Evolutionary conservation across 2,888 invertebrate species (phyloP).

Genomic region (Rapana venosa): DNA sequence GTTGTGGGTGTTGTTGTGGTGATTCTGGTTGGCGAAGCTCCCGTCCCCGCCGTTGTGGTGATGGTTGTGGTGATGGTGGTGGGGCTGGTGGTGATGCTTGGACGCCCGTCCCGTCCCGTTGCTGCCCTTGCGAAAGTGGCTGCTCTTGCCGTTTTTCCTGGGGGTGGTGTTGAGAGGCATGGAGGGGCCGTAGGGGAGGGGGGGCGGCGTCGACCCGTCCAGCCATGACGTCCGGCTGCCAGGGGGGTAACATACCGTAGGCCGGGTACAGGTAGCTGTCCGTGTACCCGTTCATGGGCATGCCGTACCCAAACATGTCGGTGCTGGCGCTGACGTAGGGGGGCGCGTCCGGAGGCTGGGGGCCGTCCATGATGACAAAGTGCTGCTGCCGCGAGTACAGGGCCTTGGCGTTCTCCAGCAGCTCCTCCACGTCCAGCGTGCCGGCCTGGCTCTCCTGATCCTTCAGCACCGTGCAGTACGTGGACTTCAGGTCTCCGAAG

Average conservation of each 20-base stretch:
- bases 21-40: slow-evolving; percentile 3
- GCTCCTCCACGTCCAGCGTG: slow-evolving; percentile 65
- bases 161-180: neutral
- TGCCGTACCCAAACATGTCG: neutral
- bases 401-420: slow-evolving; percentile 61
- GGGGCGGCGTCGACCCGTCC: slow-evolving; percentile 1
- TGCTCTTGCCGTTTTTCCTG: neutral
- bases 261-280: neutral
- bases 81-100: neutral
- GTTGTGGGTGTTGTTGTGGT: neutral
- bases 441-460: slow-evolving; percentile 65
- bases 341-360: neutral
- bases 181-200: neutral
- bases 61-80: neutral
- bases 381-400: slow-evolving; percentile 54
- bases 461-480: slow-evolving; percentile 66
- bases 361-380: slow-evolving; percentile 40
- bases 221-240: neutral
- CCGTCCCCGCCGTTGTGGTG: neutral
- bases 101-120: neutral
- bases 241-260: neutral
- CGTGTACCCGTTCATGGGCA: neutral
- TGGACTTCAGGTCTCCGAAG: slow-evolving; percentile 70
- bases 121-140: slow-evolving; percentile 25
- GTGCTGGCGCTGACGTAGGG: neutral